Conservation (phyloP, 2,888 invertebrate genomes). For the Cryptops parisi region DNA sequence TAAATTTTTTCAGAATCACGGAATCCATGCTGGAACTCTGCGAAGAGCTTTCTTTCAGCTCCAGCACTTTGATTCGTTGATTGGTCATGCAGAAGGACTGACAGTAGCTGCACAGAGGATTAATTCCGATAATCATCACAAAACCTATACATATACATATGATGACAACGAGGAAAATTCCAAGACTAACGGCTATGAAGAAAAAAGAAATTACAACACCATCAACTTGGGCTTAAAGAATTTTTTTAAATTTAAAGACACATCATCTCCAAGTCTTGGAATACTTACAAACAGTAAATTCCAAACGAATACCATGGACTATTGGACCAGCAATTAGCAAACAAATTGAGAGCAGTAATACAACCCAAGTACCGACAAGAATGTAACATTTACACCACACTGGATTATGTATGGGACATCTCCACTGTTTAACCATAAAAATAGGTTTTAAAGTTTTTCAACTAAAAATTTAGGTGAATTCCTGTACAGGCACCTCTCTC, state of each 20-base stretch:
- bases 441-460: not conserved
- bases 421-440: not conserved
- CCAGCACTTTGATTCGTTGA: not conserved
- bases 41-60: not conserved
- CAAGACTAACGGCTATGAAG: not conserved
- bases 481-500: no score
- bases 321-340: not conserved
- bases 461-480: not conserved
- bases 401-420: not conserved
- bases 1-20: no score
- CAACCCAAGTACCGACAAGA: not conserved
- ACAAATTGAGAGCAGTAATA: not conserved
- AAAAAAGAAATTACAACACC: not conserved
- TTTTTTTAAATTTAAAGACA: not conserved
- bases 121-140: not conserved
- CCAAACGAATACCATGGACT: not conserved
- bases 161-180: not conserved
- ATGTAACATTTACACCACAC: not conserved
- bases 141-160: not conserved
- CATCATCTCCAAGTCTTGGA: not conserved
- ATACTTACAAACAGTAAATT: not conserved
- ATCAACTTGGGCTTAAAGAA: no score
- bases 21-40: not conserved
- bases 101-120: not conserved
- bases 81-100: constrained; percentile 1